phyloP scores from a whole-genome alignment of 1,140 invertebrate genomes.

The Drosophila navojoa region DNA sequence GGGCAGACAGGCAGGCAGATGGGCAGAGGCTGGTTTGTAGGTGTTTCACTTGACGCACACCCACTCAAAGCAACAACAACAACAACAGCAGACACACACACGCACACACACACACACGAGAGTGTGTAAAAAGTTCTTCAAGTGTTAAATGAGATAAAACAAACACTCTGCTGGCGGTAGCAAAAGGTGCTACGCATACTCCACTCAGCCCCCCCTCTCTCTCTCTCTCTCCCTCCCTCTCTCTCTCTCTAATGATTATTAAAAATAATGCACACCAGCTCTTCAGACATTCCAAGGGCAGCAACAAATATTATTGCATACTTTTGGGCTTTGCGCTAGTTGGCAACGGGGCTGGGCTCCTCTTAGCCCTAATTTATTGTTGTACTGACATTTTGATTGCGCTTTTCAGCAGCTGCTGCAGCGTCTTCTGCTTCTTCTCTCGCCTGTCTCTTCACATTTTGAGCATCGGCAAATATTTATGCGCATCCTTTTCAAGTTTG shows the following conservation, averaged over 20 bases:
- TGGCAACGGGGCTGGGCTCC: constrained; percentile 24
- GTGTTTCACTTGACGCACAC: constrained; percentile 3
- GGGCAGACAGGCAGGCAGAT: neutral
- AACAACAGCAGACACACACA: constrained; percentile 7
- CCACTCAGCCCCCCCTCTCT: constrained; percentile 45
- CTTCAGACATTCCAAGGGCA: constrained; percentile 4
- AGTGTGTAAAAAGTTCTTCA: constrained; percentile 70
- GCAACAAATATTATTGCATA: constrained; percentile 47
- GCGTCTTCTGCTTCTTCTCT: neutral
- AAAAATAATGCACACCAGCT: constrained; percentile 44
- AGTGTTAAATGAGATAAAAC: constrained; percentile 81
- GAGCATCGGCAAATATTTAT: constrained; percentile 71
- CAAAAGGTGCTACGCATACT: constrained; percentile 9
- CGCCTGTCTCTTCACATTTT: neutral
- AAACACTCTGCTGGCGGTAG: constrained; percentile 52
- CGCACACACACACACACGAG: neutral
- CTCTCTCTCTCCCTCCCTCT: neutral
- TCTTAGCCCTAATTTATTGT: constrained; percentile 61
- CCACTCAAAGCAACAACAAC: constrained; percentile 28
- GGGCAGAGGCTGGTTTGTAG: neutral
- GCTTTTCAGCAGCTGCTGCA: constrained; percentile 24
- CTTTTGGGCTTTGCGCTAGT: constrained; percentile 47
- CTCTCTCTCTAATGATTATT: constrained; percentile 65
- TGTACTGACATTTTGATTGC: constrained; percentile 74
- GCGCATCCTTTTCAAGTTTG: constrained; percentile 52